Evolutionary conservation across 2,888 invertebrate species (phyloP).

Genomic region (Eremobia ochroleuca): DNA sequence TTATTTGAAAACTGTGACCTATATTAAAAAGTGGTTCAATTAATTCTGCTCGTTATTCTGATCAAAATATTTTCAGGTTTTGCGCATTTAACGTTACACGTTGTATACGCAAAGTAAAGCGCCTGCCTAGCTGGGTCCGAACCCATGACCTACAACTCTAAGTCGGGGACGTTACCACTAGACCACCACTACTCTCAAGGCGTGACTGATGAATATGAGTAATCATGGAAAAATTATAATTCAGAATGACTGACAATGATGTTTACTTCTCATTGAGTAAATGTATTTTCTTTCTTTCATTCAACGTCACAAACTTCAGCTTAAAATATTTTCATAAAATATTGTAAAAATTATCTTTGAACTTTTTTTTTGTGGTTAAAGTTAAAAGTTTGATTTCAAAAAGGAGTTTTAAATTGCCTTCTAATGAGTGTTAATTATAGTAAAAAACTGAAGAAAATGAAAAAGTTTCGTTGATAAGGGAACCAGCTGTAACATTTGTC

Average conservation of each 20-base stretch:
- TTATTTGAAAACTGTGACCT: too few species aligned
- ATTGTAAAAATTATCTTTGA: not conserved
- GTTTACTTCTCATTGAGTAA: not conserved
- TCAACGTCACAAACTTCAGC: not conserved
- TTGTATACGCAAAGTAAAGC: too few species aligned
- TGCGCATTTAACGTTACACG: too few species aligned
- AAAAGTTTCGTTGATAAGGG: not conserved
- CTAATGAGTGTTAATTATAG: constrained; percentile 11
- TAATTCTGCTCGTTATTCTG: too few species aligned
- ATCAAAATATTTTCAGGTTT: too few species aligned
- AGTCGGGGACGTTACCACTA: too few species aligned
- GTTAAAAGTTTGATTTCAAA: constrained; percentile 11
- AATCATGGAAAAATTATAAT: not conserved
- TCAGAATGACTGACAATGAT: not conserved
- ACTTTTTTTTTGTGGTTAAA: not conserved
- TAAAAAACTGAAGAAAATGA: not conserved
- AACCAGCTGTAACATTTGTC: not conserved
- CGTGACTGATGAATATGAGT: not conserved
- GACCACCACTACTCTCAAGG: too few species aligned
- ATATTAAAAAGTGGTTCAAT: too few species aligned
- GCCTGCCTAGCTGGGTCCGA: too few species aligned
- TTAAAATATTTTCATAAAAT: not conserved
- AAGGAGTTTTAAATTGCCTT: constrained; percentile 5
- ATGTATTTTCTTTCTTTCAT: too few species aligned
- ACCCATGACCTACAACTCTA: too few species aligned